Evolutionary conservation across 2,797 vertebrate genomes (phyloP).

Genomic region (Lacerta agilis): DNA sequence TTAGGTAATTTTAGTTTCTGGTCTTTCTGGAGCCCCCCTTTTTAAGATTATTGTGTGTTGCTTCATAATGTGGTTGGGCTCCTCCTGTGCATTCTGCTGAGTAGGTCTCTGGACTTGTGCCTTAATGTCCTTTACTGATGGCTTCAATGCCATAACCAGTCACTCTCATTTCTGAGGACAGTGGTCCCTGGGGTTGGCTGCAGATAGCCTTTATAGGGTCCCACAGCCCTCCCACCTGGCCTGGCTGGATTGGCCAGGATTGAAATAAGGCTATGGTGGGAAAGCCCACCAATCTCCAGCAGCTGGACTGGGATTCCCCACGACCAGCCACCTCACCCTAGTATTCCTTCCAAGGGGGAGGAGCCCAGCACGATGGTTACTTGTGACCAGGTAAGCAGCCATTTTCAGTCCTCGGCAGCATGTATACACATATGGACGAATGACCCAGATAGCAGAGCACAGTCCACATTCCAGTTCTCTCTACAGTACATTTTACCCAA

Average conservation of each 20-base stretch:
- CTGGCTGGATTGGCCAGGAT: no score
- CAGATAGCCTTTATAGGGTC: no score
- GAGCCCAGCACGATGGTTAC: no score
- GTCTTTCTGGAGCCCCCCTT: not conserved
- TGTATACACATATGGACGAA: not conserved
- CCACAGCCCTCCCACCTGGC: no score
- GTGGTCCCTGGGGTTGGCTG: no score
- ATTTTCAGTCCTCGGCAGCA: not conserved
- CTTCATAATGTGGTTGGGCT: not conserved
- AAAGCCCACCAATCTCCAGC: no score
- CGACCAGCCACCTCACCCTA: no score
- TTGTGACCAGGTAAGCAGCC: no score
- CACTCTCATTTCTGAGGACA: not conserved
- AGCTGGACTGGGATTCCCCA: no score
- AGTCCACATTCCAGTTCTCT: not conserved
- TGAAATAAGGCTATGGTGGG: no score
- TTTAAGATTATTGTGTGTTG: not conserved
- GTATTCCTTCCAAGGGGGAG: no score
- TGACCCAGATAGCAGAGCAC: not conserved
- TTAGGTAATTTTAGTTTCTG: not conserved
- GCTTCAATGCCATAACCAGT: not conserved
- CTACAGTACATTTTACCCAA: not conserved
- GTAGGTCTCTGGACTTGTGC: not conserved
- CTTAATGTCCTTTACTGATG: no score
- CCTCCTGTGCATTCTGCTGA: not conserved